Conservation (phyloP, 2,113 vertebrate species). For the Pycnonotus jocosus region DNA sequence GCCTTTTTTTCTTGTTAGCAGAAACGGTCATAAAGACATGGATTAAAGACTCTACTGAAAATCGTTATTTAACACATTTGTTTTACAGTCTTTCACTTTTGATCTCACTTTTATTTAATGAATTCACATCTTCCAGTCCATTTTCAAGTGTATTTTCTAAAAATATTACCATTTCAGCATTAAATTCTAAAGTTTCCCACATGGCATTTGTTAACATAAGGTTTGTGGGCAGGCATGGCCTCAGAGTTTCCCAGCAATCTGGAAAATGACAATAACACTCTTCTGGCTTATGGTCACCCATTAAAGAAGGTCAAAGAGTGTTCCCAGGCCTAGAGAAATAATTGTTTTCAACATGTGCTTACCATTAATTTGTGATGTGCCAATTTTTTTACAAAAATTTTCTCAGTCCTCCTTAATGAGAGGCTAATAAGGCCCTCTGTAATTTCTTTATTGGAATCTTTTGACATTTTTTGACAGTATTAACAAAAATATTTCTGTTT, state of each 20-base stretch:
- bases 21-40: background rate
- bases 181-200: background rate
- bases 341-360: background rate
- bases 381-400: background rate
- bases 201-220: background rate
- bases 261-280: background rate
- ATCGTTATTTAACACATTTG: slow-evolving; percentile 2
- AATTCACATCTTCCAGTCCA: background rate
- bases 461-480: background rate
- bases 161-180: background rate
- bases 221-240: background rate
- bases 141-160: background rate
- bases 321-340: background rate
- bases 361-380: background rate
- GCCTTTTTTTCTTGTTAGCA: background rate
- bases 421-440: background rate
- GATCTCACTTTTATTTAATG: background rate
- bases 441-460: background rate
- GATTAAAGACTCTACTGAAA: background rate
- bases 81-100: background rate
- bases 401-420: background rate
- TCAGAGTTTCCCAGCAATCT: background rate
- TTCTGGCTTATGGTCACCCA: background rate
- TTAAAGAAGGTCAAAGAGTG: background rate
- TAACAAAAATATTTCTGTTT: background rate